Evolutionary conservation across 2,888 invertebrate species (phyloP), one percentile per base, ranked within the genome.

Genomic region (Onthophagus sagittarius): DNA sequence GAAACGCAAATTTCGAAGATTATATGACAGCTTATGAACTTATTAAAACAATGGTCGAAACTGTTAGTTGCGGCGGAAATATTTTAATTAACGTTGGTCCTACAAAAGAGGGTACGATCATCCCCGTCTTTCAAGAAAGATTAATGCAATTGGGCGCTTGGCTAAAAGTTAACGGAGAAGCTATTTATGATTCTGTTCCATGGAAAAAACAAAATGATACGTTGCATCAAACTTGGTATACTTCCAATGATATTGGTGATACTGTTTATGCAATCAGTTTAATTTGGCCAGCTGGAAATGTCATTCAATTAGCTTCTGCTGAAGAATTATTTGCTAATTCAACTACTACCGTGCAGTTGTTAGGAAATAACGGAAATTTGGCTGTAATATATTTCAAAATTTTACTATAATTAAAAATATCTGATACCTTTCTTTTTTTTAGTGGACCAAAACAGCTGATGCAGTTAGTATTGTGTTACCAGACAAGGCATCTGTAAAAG

Each of bases 61-160:
- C 95, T 0, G 90, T 96, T 9, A 94, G 95, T 80, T 95, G 94
- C 83, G 95, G 95, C 85, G 96, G 95, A 0, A 95, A 95, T 82
- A 86, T 92, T 13, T 84, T 95, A 11, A 89, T 95, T 81, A 97
- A 97, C 82, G 89, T 97, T 5, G 97, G 97, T 0, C 97, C 97
- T n/a, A 95, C 96, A 0, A 94, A 93, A 81, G 94, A 95, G 79
- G 97, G 97, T 3, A 91, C 91, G 4, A 96, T 98, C 77, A 84
- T 89, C 1, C 94, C 95, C 0, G 93, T 97, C 81, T 96, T 93
- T 85, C 93, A 96, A 86, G 96, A 97, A 82, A 89, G 97, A 67
- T 86, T 97, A 0, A 84, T 89, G 9, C 88, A 91, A 78, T 88
- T 97, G 78, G 97, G 97, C 0, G 79, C 85, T 14, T 97, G 97